A percentile compares a stretch with the other conserved stretches of the same genome.
Conservation (phyloP, 2,797 vertebrate genomes). For the Chromis chromis region DNA sequence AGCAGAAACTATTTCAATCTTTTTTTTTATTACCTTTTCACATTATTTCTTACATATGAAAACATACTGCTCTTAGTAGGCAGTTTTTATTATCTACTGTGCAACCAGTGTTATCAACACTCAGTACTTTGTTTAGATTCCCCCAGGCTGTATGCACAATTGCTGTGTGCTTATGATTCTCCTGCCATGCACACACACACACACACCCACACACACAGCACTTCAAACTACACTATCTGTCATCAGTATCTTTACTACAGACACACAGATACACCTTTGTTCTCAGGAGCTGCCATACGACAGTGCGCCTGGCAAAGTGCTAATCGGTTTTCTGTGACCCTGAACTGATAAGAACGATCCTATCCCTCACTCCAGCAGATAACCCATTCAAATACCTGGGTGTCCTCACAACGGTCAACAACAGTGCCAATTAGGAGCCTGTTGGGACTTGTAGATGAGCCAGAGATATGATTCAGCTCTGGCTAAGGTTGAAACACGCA, state of each 20-base stretch:
- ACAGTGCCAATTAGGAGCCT: conserved; percentile 80
- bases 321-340: conserved; percentile 79
- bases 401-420: conserved; percentile 72
- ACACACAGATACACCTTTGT: conserved; percentile 75
- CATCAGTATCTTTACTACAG: conserved; percentile 67
- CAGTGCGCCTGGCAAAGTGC: conserved; percentile 61
- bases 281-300: conserved; percentile 59
- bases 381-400: conserved; percentile 79
- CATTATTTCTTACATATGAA: conserved; percentile 17
- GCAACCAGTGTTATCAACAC: conserved; percentile 11
- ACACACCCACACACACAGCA: conserved; percentile 21
- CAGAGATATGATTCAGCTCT: conserved; percentile 79
- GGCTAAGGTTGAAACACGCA: conserved; percentile 69
- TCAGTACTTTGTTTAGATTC: conserved; percentile 41
- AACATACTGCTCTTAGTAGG: conserved; percentile 15
- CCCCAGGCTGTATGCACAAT: conserved; percentile 15
- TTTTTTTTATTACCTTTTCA: conserved; percentile 6
- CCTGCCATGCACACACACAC: conserved; percentile 10
- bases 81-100: conserved; percentile 23
- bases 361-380: conserved; percentile 72
- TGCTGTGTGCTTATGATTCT: conserved; percentile 16
- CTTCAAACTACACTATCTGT: conserved; percentile 63
- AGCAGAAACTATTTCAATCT: not conserved
- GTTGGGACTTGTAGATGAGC: conserved; percentile 78
- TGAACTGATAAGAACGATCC: conserved; percentile 77